Base-by-base conservation (phyloP, 92 coral and sea anemone genomes). In the Blastomussa wellsi region DNA sequence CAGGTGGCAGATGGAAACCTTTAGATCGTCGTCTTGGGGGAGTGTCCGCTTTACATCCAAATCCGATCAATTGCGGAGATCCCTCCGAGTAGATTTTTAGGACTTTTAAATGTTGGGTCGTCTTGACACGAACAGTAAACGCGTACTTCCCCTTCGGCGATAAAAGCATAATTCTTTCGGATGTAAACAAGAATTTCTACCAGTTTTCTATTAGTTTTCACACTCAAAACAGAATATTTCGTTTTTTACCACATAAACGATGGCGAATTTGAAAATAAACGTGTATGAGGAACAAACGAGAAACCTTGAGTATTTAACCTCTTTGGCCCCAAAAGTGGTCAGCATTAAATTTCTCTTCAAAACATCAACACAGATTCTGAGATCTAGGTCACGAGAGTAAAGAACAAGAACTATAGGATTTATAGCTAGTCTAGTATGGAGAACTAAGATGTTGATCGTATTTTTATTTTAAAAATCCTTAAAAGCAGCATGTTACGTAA, bases 11-110 rank as follows among this genome's bases (percentile, higher is more conserved):
- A 42, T 51, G 67, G 9, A 77, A 55, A 52, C 64, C 36, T 48
- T 72, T 37, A 62, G 48, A 79, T 39, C 37, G 36, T 39, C 73
- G 55, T 72, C 29, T 68, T 24, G 35, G 37, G 80, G 60, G 32
- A 57, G n/a, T 74, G 38, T 74, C 72, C 75, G 24, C 62, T 31
- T 66, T 72, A 38, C 48, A 14, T 41, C 16, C 76, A 68, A 81
- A 81, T 81, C 85, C 77, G 85, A 81, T n/a, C n/a, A n/a, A n/a
- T 81, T 81, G 66, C 67, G 33, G 22, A 20, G 74, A 70, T 68
- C 60, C 59, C 31, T 48, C 31, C 22, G 66, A 68, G 85, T 47
- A 51, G 76, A 81, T 68, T 69, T 55, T 67, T 44, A 29, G 48
- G 44, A 42, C 51, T 70, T 49, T 29, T n/a, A 26, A n/a, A 26